Evolutionary conservation across 2,797 vertebrate genomes (phyloP).

Genomic region (Sebastes iracundus): DNA sequence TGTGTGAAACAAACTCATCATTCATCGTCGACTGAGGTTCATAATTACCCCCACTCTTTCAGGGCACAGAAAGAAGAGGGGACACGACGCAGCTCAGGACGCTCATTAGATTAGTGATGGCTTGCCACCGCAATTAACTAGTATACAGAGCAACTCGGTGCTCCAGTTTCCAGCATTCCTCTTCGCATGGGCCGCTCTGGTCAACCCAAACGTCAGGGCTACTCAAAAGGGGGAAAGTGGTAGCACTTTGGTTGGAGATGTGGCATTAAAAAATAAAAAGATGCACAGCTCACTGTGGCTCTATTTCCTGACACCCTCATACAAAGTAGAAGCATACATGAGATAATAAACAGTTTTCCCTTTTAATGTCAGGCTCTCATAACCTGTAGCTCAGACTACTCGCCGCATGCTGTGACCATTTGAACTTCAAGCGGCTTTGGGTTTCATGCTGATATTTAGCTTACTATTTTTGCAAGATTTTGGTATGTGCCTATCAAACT

Average conservation of each 20-base stretch:
- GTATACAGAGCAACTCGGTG: conserved; percentile 67
- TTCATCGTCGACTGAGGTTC: conserved; percentile 86
- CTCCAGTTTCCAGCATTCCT: conserved; percentile 81
- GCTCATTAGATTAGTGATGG: conserved; percentile 86
- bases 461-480: not conserved
- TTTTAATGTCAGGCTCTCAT: not conserved
- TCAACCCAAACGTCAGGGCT: conserved; percentile 51
- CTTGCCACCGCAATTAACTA: conserved; percentile 84
- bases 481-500: not conserved
- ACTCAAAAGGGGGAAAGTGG: conserved; percentile 20
- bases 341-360: not conserved
- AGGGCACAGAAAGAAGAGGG: conserved; percentile 59
- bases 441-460: not conserved
- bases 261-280: conserved; percentile 9
- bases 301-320: not conserved
- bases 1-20: conserved; percentile 88
- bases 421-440: not conserved
- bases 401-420: not conserved
- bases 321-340: conserved; percentile 3
- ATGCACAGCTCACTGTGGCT: conserved; percentile 11
- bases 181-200: conserved; percentile 55
- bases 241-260: conserved; percentile 23
- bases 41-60: conserved; percentile 79
- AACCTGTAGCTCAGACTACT: not conserved
- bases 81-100: conserved; percentile 55